phyloP scores from a whole-genome alignment of 1,140 invertebrate species.

The Magallana ariakensis region DNA sequence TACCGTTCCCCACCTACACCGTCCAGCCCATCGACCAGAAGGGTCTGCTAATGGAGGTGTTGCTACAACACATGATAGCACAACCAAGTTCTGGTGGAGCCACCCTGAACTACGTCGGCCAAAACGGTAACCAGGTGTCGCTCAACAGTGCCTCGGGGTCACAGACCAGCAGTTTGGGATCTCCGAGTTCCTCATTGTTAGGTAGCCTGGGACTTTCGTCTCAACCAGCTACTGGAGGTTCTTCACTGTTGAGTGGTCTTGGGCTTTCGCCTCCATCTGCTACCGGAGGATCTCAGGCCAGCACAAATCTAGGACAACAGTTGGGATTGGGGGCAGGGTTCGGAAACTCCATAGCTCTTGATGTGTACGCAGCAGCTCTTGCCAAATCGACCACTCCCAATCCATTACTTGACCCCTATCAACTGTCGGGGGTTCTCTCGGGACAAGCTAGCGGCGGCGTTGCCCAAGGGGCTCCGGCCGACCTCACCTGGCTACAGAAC shows the following conservation, averaged over 20 bases:
- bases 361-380: conserved; percentile 4
- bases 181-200: neutral
- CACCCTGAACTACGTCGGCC: neutral
- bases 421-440: neutral
- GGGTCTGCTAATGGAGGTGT: conserved; percentile 1
- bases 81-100: neutral
- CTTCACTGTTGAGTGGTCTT: neutral
- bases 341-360: conserved; percentile 10
- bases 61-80: neutral
- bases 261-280: neutral
- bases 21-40: conserved; percentile 1
- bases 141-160: neutral
- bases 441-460: neutral
- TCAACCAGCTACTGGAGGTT: neutral
- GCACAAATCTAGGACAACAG: neutral
- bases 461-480: neutral
- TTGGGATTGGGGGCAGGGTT: neutral
- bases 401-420: neutral
- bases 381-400: neutral
- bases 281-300: neutral
- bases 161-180: too few species aligned
- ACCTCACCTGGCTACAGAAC: neutral
- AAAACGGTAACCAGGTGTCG: neutral
- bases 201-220: neutral
- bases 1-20: neutral